A percentile compares a stretch with the other conserved stretches of the same genome.
phyloP scores from a whole-genome alignment of 1,140 invertebrate species.

The Hylaeus volcanicus region DNA sequence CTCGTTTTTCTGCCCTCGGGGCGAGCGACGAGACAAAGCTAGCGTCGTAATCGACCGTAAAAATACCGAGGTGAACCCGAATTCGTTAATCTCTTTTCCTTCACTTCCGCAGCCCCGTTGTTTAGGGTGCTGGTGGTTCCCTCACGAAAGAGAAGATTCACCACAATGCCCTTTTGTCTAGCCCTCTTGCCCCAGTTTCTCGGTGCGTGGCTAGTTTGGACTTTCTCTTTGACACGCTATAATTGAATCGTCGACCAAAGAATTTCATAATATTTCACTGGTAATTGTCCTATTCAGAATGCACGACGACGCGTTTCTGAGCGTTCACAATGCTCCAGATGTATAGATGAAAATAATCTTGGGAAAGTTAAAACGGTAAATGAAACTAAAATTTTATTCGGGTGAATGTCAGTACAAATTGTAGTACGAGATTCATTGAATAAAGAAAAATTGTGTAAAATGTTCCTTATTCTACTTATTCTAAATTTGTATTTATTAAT shows the following conservation, averaged over 20 bases:
- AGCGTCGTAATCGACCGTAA: slow-evolving; percentile 67
- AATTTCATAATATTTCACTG: slow-evolving; percentile 31
- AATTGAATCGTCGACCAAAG: slow-evolving; percentile 47
- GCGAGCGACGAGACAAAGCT: slow-evolving; percentile 52
- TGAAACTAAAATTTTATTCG: neutral
- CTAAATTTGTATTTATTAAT: too few relatives aligned
- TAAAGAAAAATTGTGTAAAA: too few relatives aligned
- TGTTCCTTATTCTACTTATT: too few relatives aligned
- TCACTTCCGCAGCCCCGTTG: slow-evolving; percentile 41
- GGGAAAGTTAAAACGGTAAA: neutral
- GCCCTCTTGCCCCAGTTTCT: slow-evolving; percentile 40
- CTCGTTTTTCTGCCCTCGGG: slow-evolving; percentile 8
- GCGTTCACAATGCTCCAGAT: too few relatives aligned
- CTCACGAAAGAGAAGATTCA: slow-evolving; percentile 40
- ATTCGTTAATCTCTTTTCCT: slow-evolving; percentile 71
- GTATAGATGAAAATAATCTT: neutral
- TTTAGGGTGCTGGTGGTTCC: slow-evolving; percentile 40
- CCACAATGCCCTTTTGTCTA: slow-evolving; percentile 59
- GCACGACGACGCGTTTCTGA: too few relatives aligned
- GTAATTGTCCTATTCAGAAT: neutral
- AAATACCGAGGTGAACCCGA: slow-evolving; percentile 59
- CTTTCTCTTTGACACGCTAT: slow-evolving; percentile 14
- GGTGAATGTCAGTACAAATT: neutral
- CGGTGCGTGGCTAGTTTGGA: slow-evolving; percentile 19
- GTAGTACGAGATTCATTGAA: too few relatives aligned